Conservation (phyloP, 2,888 invertebrate species). For the Drosophila anceps region DNA sequence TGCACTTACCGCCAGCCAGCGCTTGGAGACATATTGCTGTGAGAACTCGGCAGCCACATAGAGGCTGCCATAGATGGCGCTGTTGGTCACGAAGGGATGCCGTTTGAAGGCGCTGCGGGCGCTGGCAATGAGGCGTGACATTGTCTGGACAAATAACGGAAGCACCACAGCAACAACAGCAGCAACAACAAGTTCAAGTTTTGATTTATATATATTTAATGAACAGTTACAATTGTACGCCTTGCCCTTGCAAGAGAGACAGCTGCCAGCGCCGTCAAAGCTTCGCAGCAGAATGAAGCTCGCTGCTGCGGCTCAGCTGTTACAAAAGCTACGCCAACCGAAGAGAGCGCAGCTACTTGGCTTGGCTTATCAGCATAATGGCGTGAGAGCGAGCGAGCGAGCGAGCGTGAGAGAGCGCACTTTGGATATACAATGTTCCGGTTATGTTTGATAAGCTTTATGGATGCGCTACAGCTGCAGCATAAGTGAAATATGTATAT, state of each 20-base stretch:
- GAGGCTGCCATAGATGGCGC: slow-evolving; percentile 90
- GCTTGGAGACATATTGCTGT: slow-evolving; percentile 90
- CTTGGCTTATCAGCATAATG: slow-evolving; percentile 32
- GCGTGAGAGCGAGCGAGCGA: slow-evolving; percentile 6
- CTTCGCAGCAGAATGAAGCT: slow-evolving; percentile 55
- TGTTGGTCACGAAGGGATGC: slow-evolving; percentile 87
- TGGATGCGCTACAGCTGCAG: slow-evolving; percentile 17
- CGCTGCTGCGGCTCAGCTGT: slow-evolving; percentile 56
- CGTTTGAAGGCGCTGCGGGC: slow-evolving; percentile 84
- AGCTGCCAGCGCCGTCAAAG: slow-evolving; percentile 60
- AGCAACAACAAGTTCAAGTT: slow-evolving; percentile 31
- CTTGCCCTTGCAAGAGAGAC: slow-evolving; percentile 37
- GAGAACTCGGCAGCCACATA: slow-evolving; percentile 93
- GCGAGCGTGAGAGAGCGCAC: slow-evolving; percentile 10
- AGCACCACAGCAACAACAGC: slow-evolving; percentile 2
- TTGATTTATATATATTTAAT: slow-evolving; percentile 52
- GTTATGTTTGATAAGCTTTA: slow-evolving; percentile 13
- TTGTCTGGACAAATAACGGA: slow-evolving; percentile 39
- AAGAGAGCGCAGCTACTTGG: slow-evolving; percentile 13
- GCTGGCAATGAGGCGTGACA: slow-evolving; percentile 68
- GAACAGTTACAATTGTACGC: slow-evolving; percentile 40
- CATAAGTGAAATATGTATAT: neutral
- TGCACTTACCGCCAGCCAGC: slow-evolving; percentile 87
- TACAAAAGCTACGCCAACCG: slow-evolving; percentile 53
- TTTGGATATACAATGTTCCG: slow-evolving; percentile 34